Conservation (phyloP, 2,888 invertebrate genomes). For the Lochmaea crataegi region DNA sequence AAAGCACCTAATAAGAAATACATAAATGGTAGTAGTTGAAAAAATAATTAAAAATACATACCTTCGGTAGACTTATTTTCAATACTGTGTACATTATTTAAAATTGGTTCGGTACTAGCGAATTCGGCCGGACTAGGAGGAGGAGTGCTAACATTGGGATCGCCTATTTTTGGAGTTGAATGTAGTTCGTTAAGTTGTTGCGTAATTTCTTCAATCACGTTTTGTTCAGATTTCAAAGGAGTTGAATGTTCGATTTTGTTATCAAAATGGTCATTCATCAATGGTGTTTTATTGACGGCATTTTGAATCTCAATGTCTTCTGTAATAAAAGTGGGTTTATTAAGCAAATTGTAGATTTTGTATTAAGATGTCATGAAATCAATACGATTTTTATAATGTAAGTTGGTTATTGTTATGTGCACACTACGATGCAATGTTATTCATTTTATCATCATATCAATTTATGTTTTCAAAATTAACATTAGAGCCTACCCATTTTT, state of each 20-base stretch:
- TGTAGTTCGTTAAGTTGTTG: slow-evolving; percentile 59
- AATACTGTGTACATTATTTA: slow-evolving; percentile 40
- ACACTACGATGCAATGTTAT: no score
- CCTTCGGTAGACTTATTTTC: slow-evolving; percentile 38
- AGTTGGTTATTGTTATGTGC: no score
- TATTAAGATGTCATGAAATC: no score
- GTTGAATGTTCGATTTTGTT: slow-evolving; percentile 36
- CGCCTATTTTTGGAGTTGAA: slow-evolving; percentile 48
- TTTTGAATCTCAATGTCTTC: slow-evolving; percentile 51
- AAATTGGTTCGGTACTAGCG: slow-evolving; percentile 47
- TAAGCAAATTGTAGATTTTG: background rate
- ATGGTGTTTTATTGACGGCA: slow-evolving; percentile 56
- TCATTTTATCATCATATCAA: no score
- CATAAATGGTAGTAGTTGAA: background rate
- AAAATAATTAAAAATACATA: background rate
- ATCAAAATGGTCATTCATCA: slow-evolving; percentile 47
- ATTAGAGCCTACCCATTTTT: slow-evolving; percentile 31
- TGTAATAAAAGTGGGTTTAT: slow-evolving; percentile 31
- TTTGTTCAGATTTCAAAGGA: slow-evolving; percentile 50
- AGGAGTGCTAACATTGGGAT: slow-evolving; percentile 58
- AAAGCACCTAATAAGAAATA: slow-evolving; percentile 24
- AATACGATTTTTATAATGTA: no score
- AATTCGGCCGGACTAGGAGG: slow-evolving; percentile 64
- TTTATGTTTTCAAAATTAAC: slow-evolving; percentile 1
- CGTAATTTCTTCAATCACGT: slow-evolving; percentile 58